These are phyloP conservation scores for Corythornis cristatus DNA, from an alignment of 2,113 vertebrate species.

Conservation along the genomic window DNA sequence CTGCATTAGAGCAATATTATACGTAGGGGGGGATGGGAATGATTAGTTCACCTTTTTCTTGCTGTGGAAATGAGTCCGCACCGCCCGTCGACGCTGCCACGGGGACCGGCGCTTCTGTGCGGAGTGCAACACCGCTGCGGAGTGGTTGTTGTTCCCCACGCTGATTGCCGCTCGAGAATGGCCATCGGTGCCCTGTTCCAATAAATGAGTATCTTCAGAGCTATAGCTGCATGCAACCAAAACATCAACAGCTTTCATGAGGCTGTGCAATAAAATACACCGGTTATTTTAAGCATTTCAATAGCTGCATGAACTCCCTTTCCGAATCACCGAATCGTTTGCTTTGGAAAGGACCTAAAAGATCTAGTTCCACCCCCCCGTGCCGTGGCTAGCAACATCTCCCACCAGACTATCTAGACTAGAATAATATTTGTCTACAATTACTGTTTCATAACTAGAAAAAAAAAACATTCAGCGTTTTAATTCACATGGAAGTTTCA, in stretches of 20 bases:
- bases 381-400: neutral
- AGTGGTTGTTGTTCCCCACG: no score
- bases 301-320: rapidly evolving
- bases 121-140: no score
- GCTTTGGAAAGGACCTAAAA: no score
- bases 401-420: neutral
- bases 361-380: neutral
- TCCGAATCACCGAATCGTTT: no score
- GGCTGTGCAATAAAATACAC: rapidly evolving
- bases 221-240: rapidly evolving
- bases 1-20: neutral
- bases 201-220: rapidly evolving
- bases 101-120: rapidly evolving
- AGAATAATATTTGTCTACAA: neutral
- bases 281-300: rapidly evolving
- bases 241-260: neutral
- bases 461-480: rapidly evolving
- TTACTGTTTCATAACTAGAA: rapidly evolving
- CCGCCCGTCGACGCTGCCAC: neutral
- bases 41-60: neutral
- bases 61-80: neutral
- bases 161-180: rapidly evolving
- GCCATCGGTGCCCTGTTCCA: rapidly evolving
- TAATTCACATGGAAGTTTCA: neutral
- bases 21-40: neutral